These are phyloP conservation scores for Engystomops pustulosus DNA, from an alignment of 2,113 vertebrate genomes.

Conservation along the genomic window DNA sequence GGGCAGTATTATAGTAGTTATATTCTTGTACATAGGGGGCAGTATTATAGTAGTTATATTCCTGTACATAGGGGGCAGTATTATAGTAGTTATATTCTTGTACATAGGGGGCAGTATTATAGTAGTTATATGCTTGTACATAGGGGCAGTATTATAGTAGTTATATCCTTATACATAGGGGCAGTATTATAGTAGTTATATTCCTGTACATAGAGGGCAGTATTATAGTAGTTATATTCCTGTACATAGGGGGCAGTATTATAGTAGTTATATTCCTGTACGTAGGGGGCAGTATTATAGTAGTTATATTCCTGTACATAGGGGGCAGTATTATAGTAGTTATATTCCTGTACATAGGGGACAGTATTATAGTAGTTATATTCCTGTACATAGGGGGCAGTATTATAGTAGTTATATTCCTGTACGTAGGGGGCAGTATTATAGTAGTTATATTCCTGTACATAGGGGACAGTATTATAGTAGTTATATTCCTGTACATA, in stretches of 20 bases:
- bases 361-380: slow-evolving; percentile 13
- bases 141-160: too few relatives aligned
- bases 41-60: slow-evolving; percentile 18
- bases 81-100: slow-evolving; percentile 12
- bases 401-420: slow-evolving; percentile 10
- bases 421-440: background rate
- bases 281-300: background rate
- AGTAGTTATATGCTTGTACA: slow-evolving; percentile 14
- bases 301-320: slow-evolving; percentile 2
- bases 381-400: background rate
- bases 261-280: background rate
- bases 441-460: background rate
- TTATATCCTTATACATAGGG: background rate
- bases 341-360: slow-evolving; percentile 4
- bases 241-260: background rate
- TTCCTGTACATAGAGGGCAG: background rate
- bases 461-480: slow-evolving; percentile 1
- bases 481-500: slow-evolving; percentile 14
- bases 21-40: background rate
- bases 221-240: slow-evolving; percentile 5
- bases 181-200: slow-evolving; percentile 4
- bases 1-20: slow-evolving; percentile 3
- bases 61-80: background rate
- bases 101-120: background rate
- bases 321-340: slow-evolving; percentile 2